These are phyloP conservation scores for Pomatostomus ruficeps DNA, from an alignment of 2,113 vertebrate species.

Conservation along the genomic window DNA sequence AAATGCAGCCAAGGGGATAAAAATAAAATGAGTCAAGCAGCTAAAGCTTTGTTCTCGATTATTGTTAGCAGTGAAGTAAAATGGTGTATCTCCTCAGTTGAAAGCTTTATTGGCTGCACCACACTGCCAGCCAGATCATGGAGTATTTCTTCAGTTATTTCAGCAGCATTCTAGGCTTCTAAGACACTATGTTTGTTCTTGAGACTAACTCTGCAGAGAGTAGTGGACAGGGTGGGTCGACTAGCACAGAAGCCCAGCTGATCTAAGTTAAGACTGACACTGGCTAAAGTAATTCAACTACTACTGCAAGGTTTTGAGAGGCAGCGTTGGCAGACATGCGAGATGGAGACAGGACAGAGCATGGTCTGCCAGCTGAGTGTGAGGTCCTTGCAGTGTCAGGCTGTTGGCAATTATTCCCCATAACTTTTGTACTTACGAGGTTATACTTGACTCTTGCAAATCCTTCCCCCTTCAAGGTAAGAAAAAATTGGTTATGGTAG, in stretches of 20 bases:
- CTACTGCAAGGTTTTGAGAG: neutral
- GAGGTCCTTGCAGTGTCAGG: neutral
- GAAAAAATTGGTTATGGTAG: neutral
- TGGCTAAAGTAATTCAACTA: neutral
- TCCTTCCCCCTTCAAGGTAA: neutral
- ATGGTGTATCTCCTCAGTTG: neutral
- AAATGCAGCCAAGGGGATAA: constrained; percentile 17
- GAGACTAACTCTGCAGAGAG: neutral
- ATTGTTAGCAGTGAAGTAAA: neutral
- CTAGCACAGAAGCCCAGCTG: neutral
- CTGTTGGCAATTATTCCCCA: neutral
- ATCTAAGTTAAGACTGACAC: neutral
- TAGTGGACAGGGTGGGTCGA: neutral
- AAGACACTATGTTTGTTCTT: neutral
- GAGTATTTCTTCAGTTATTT: neutral
- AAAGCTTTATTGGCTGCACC: neutral
- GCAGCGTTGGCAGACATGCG: neutral
- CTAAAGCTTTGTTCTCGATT: neutral
- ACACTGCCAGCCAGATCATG: neutral
- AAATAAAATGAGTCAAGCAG: constrained; percentile 34
- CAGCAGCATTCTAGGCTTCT: neutral
- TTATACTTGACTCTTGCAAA: neutral
- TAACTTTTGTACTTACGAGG: neutral
- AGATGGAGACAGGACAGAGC: neutral
- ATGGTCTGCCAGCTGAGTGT: neutral